These are phyloP conservation scores for Conistra vaccinii DNA, from an alignment of 2,888 invertebrate genomes.

Conservation along the genomic window DNA sequence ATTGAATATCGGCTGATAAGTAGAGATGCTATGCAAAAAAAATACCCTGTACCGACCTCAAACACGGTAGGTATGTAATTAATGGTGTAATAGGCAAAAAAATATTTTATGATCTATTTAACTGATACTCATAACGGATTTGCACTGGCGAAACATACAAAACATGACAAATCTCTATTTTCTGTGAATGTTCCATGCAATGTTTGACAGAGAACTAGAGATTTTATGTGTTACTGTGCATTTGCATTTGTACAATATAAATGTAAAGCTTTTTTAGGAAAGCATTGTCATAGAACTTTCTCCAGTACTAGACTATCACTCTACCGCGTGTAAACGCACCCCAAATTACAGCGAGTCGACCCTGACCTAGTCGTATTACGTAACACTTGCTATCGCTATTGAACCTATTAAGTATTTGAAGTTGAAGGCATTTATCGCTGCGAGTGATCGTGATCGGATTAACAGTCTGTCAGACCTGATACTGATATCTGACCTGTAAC, in stretches of 20 bases:
- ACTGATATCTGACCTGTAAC: neutral
- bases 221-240: too few species aligned
- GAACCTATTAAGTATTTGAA: constrained; percentile 10
- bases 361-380: constrained; percentile 31
- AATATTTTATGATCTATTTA: neutral
- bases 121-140: too few species aligned
- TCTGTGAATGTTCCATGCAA: too few species aligned
- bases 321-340: constrained; percentile 16
- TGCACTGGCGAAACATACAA: too few species aligned
- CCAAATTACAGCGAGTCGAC: constrained; percentile 9
- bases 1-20: too few species aligned
- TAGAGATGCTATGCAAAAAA: neutral
- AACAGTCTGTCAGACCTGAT: constrained; percentile 22
- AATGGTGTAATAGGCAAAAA: neutral
- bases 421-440: constrained; percentile 11
- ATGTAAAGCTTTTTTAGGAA: neutral
- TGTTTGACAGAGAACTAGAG: too few species aligned
- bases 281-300: constrained; percentile 8
- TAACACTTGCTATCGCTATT: constrained; percentile 45
- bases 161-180: too few species aligned
- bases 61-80: neutral
- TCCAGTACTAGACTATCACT: neutral
- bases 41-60: too few species aligned
- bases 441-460: constrained; percentile 10
- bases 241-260: too few species aligned